phyloP scores from a whole-genome alignment of 2,113 vertebrate genomes.

The Syrmaticus mikado region DNA sequence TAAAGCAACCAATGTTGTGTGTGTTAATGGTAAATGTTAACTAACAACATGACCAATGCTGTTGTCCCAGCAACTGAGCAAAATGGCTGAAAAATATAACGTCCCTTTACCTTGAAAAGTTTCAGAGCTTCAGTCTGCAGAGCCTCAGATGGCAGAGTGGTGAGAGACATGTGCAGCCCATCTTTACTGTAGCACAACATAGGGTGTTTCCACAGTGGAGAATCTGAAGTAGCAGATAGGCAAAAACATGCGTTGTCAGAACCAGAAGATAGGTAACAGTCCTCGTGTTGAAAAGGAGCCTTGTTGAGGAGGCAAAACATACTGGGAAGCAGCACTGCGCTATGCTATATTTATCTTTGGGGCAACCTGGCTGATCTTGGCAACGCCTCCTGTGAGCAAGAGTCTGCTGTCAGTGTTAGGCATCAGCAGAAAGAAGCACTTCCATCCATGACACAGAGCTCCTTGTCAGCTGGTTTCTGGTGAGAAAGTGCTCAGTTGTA shows the following conservation, averaged over 20 bases:
- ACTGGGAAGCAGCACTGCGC: background rate
- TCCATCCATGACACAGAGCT: background rate
- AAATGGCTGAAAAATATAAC: background rate
- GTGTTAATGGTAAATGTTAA: background rate
- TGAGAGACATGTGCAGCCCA: constrained; percentile 84
- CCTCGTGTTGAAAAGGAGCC: background rate
- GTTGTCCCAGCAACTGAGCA: background rate
- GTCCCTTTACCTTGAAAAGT: constrained; percentile 86
- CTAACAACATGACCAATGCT: background rate
- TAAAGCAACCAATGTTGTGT: background rate
- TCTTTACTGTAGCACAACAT: constrained; percentile 88
- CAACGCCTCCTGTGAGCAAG: background rate
- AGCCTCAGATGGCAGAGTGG: constrained; percentile 88
- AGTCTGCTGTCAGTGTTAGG: background rate
- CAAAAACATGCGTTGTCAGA: constrained; percentile 29
- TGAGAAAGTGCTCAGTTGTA: background rate
- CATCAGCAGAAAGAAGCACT: background rate
- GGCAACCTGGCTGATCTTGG: background rate
- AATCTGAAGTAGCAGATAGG: constrained; percentile 74
- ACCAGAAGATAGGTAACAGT: background rate
- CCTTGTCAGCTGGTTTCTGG: background rate
- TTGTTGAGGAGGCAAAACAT: background rate
- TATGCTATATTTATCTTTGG: background rate
- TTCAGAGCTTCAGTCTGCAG: constrained; percentile 92
- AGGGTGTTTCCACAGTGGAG: constrained; percentile 85